These are phyloP conservation scores for Dromococcyx pavoninus DNA, from an alignment of 2,797 vertebrate genomes.

Conservation along the genomic window DNA sequence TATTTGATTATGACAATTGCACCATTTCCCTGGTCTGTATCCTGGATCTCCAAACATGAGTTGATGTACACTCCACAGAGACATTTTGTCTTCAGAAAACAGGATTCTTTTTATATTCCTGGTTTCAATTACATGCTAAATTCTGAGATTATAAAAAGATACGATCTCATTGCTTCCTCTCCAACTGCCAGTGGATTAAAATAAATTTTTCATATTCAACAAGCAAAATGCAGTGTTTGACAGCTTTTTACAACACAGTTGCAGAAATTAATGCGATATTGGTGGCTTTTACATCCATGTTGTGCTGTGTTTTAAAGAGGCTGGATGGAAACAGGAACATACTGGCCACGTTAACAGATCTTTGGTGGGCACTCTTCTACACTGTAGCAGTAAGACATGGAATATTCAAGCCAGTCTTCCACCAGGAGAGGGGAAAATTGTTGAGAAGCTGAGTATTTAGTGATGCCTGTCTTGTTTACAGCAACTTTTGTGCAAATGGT, in stretches of 20 bases:
- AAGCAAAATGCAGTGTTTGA: not conserved
- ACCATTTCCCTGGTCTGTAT: not conserved
- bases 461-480: not conserved
- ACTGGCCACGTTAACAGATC: not conserved
- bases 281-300: not conserved
- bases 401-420: not conserved
- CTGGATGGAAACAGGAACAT: not conserved
- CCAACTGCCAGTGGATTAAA: not conserved
- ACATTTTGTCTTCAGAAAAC: not conserved
- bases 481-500: not conserved
- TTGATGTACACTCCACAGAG: not conserved
- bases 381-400: not conserved
- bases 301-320: not conserved
- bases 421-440: not conserved
- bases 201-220: not conserved
- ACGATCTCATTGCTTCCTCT: not conserved
- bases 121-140: not conserved
- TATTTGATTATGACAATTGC: not conserved
- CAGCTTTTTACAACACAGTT: not conserved
- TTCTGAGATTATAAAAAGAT: conserved; percentile 6
- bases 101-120: not conserved
- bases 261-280: not conserved
- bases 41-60: not conserved
- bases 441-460: not conserved
- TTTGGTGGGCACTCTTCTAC: not conserved